phyloP scores from a whole-genome alignment of 2,888 invertebrate genomes.

The Dolichopus griseipennis region DNA sequence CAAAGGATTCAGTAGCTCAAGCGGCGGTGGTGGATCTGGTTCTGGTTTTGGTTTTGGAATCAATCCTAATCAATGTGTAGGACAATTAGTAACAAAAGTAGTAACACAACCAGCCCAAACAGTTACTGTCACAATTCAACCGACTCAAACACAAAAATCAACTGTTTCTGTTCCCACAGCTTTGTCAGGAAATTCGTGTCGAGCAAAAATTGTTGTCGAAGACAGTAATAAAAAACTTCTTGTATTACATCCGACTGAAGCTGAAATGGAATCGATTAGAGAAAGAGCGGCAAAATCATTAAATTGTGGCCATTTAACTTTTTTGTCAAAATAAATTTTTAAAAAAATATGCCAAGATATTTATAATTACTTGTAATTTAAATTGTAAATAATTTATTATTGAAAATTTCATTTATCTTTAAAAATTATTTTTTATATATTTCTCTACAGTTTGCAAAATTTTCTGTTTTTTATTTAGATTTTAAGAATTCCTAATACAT shows the following conservation, averaged over 20 bases:
- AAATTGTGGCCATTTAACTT: neutral
- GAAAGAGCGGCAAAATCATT: neutral
- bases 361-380: no score
- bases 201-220: neutral
- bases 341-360: no score
- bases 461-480: no score
- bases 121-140: neutral
- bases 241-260: neutral
- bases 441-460: no score
- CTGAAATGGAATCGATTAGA: neutral
- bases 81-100: neutral
- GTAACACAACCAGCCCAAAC: neutral
- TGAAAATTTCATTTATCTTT: no score
- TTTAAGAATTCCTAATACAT: no score
- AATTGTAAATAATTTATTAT: no score
- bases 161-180: conserved; percentile 6
- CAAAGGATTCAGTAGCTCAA: no score
- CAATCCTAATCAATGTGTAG: neutral
- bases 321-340: neutral
- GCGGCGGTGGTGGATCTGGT: no score
- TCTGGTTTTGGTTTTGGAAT: neutral
- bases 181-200: neutral
- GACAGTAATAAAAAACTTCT: neutral
- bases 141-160: neutral
- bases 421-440: no score